These are phyloP conservation scores for Pterocles orientalis DNA, from an alignment of 2,113 vertebrate genomes.

Conservation along the genomic window DNA sequence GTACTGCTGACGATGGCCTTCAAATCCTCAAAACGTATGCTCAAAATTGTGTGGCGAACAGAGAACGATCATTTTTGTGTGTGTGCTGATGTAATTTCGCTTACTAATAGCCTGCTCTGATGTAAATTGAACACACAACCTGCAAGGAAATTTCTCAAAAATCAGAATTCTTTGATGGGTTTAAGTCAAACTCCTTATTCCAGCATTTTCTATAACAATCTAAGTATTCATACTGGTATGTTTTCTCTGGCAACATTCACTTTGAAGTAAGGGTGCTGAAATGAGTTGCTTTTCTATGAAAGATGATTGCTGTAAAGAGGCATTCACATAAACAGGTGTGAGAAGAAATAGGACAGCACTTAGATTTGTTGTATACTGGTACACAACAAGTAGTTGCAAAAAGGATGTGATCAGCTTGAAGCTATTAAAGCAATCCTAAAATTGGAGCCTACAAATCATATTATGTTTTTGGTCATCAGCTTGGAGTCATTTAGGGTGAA, in stretches of 20 bases:
- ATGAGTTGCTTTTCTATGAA: background rate
- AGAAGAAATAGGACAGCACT: background rate
- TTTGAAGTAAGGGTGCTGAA: background rate
- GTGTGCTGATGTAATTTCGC: background rate
- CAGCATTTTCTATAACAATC: background rate
- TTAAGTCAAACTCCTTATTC: background rate
- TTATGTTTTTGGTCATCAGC: background rate
- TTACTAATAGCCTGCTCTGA: background rate
- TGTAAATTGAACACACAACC: background rate
- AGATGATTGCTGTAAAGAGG: background rate
- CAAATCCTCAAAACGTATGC: background rate
- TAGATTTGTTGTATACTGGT: background rate
- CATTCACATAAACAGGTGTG: background rate
- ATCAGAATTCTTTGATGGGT: background rate
- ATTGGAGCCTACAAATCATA: background rate
- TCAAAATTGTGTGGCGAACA: background rate
- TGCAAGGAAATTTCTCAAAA: background rate
- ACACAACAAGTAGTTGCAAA: background rate
- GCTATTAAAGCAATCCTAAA: constrained; percentile 4
- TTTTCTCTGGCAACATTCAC: background rate
- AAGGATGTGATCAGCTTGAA: background rate
- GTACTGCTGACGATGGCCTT: background rate
- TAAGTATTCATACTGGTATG: background rate
- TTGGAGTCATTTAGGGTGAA: background rate
- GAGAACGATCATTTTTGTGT: background rate